phyloP scores from a whole-genome alignment of 1,140 invertebrate genomes.

The Pteromalus puparum region DNA sequence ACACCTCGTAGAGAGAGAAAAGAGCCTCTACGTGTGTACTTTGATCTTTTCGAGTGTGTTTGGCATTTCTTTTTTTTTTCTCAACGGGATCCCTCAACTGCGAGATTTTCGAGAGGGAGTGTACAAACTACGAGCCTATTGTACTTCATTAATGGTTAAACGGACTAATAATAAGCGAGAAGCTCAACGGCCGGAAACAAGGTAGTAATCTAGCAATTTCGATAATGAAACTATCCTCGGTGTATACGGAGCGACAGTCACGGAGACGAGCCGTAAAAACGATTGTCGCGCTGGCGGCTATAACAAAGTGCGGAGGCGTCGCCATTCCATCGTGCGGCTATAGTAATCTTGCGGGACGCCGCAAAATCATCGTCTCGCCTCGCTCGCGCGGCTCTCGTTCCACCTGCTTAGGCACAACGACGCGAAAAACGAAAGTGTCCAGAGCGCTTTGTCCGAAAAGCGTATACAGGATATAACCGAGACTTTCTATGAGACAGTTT shows the following conservation, averaged over 20 bases:
- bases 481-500: slow-evolving; percentile 9
- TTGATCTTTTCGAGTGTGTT: too few relatives aligned
- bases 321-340: slow-evolving; percentile 1
- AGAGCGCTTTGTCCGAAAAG: neutral
- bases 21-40: neutral
- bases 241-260: neutral
- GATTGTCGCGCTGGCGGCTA: neutral
- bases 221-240: slow-evolving; percentile 30
- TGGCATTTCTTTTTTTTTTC: too few relatives aligned
- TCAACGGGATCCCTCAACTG: too few relatives aligned
- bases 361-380: slow-evolving; percentile 55
- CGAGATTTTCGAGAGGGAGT: too few relatives aligned
- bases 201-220: neutral
- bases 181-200: neutral
- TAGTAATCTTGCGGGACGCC: slow-evolving; percentile 66
- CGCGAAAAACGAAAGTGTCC: slow-evolving; percentile 20
- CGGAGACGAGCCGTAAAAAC: neutral
- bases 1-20: neutral
- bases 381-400: slow-evolving; percentile 46
- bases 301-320: neutral
- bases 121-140: too few relatives aligned
- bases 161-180: neutral
- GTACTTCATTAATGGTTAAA: too few relatives aligned
- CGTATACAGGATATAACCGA: neutral
- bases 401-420: slow-evolving; percentile 19